These are phyloP conservation scores for Idaea straminata DNA, from an alignment of 2,888 invertebrate genomes.

Conservation along the genomic window DNA sequence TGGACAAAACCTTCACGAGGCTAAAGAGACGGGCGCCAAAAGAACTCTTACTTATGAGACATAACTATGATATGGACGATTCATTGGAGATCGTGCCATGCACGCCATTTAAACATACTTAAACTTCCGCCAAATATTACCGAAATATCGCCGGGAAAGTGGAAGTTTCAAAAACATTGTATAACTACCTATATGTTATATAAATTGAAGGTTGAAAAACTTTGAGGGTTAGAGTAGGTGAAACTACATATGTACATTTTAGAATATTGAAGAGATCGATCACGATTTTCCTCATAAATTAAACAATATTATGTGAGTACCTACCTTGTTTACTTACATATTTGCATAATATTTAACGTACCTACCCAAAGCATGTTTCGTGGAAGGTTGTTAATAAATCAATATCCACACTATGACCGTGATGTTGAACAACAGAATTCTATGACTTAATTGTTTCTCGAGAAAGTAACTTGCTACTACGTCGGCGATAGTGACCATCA, in stretches of 20 bases:
- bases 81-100: too few species aligned
- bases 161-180: too few species aligned
- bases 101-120: too few species aligned
- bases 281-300: slow-evolving; percentile 11
- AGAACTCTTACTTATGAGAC: too few species aligned
- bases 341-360: slow-evolving; percentile 54
- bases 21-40: too few species aligned
- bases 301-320: slow-evolving; percentile 10
- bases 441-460: slow-evolving; percentile 15
- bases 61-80: too few species aligned
- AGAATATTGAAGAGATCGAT: slow-evolving; percentile 5
- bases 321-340: slow-evolving; percentile 14
- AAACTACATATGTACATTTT: background rate
- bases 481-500: background rate
- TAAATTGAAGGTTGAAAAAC: background rate
- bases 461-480: slow-evolving; percentile 7
- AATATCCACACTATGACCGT: slow-evolving; percentile 39
- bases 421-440: slow-evolving; percentile 19
- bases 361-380: slow-evolving; percentile 49
- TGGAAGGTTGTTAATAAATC: slow-evolving; percentile 52
- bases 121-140: too few species aligned
- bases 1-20: too few species aligned
- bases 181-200: too few species aligned
- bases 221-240: background rate
- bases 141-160: too few species aligned